These are phyloP conservation scores for Butorides virescens DNA, from an alignment of 2,113 vertebrate species.

Conservation along the genomic window DNA sequence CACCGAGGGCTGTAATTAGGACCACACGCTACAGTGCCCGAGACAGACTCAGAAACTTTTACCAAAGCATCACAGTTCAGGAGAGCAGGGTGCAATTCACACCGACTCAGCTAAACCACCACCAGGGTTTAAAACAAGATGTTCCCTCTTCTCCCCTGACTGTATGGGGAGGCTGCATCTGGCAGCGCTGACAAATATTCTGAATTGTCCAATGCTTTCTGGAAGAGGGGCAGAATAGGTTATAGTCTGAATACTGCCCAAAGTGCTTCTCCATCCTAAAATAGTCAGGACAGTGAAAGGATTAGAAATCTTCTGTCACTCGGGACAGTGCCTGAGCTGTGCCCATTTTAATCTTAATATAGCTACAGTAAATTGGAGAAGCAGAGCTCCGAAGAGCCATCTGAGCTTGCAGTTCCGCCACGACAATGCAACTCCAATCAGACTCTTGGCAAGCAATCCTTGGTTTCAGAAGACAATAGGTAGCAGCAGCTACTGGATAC, in stretches of 20 bases:
- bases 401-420: neutral
- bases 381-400: neutral
- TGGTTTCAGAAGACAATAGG: conserved; percentile 42
- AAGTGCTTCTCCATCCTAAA: conserved; percentile 17
- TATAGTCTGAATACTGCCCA: neutral
- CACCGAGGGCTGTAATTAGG: neutral
- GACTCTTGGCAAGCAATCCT: conserved; percentile 1
- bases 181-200: conserved; percentile 15
- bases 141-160: neutral
- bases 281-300: neutral
- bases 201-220: neutral
- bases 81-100: neutral
- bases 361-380: conserved; percentile 39
- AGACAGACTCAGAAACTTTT: neutral
- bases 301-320: conserved; percentile 1
- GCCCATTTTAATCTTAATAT: conserved; percentile 27
- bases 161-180: neutral
- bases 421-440: conserved; percentile 34
- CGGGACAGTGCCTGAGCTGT: neutral
- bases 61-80: neutral
- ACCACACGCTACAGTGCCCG: neutral
- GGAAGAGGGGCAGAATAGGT: neutral
- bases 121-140: neutral
- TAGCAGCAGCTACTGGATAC: conserved; percentile 25
- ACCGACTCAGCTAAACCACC: neutral